Percentiles rank a stretch among this genome's conserved stretches.
Conservation (phyloP, 2,888 invertebrate species). For the Dicyrtomina minuta region DNA sequence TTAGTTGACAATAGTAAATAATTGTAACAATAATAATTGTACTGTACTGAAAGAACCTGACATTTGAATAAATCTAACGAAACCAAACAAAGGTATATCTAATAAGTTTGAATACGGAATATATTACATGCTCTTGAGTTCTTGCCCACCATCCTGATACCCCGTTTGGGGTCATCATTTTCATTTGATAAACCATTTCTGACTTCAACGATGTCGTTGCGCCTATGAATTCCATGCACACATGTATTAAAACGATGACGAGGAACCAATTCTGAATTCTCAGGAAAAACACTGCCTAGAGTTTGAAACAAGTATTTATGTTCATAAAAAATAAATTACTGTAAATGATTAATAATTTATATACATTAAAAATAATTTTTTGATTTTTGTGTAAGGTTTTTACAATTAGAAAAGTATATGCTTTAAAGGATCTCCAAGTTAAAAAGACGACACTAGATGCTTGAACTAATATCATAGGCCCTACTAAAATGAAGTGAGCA, state of each 20-base stretch:
- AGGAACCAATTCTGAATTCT: not conserved
- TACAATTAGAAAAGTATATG: not conserved
- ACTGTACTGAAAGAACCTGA: no score
- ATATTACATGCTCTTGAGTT: not conserved
- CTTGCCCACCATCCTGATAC: not conserved
- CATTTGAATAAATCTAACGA: no score
- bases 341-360: no score
- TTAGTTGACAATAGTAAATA: no score
- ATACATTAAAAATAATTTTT: not conserved
- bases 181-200: not conserved
- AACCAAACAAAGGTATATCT: no score
- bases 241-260: not conserved
- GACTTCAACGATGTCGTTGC: not conserved
- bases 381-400: not conserved
- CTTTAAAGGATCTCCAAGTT: constrained; percentile 4
- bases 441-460: not conserved
- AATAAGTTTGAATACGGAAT: not conserved
- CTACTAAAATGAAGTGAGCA: not conserved
- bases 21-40: no score
- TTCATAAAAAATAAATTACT: no score
- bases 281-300: not conserved
- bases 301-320: not conserved
- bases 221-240: not conserved
- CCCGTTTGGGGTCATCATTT: not conserved
- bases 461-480: not conserved